Evolutionary conservation across 1,140 invertebrate genomes (phyloP).

Genomic region (Zeugodacus cucurbitae): DNA sequence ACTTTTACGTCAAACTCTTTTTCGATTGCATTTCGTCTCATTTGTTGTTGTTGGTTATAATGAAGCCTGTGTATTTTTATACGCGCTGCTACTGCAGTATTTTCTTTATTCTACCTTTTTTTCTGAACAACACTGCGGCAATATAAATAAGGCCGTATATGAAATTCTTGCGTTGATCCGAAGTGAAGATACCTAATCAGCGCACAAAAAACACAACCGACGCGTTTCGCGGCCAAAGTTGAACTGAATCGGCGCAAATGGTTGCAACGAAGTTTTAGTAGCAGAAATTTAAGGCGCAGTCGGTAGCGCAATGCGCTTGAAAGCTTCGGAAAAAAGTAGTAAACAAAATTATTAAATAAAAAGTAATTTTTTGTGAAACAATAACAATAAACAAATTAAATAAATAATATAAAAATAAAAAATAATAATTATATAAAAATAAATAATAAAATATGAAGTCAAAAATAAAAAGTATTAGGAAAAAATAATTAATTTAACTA

Average conservation of each 20-base stretch:
- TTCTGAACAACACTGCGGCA: slow-evolving; percentile 12
- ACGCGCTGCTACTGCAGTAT: background rate
- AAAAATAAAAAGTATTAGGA: too few relatives aligned
- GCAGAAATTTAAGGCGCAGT: background rate
- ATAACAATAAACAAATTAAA: too few relatives aligned
- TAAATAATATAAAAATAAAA: too few relatives aligned
- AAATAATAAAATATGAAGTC: too few relatives aligned
- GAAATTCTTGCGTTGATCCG: background rate
- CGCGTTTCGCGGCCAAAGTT: slow-evolving; percentile 6
- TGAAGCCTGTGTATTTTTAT: background rate
- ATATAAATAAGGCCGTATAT: background rate
- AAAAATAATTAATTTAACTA: too few relatives aligned
- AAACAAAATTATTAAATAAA: background rate
- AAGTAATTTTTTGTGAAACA: too few relatives aligned
- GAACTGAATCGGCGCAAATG: slow-evolving; percentile 34
- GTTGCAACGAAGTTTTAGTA: background rate
- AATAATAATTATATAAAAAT: too few relatives aligned
- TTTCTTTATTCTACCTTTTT: background rate
- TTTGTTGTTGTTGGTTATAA: background rate
- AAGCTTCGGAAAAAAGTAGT: background rate
- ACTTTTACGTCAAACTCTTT: slow-evolving; percentile 1
- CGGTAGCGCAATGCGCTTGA: too few relatives aligned
- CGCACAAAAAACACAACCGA: background rate
- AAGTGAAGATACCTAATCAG: background rate
- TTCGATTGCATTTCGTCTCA: background rate